Base-by-base conservation (phyloP, 2,888 invertebrate species). In the Oxystoma pomonae region DNA sequence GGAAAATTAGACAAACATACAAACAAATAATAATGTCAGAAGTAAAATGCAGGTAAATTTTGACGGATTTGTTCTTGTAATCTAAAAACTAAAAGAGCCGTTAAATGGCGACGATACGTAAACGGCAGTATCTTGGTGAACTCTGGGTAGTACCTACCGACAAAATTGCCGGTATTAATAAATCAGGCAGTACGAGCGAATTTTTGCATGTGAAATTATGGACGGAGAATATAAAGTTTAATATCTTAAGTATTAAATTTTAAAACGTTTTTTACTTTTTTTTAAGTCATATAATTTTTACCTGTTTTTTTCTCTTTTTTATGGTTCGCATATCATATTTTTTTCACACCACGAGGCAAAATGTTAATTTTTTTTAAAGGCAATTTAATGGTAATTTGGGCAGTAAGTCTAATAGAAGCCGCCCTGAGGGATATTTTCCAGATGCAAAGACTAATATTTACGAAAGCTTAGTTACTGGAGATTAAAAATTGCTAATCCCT, bases 121-220 rank as follows among this genome's bases (percentile, higher is more conserved):
- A n/a, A n/a, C n/a, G n/a, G n/a, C n/a, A n/a, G n/a, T n/a, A n/a
- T n/a, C n/a, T n/a, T n/a, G n/a, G n/a, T n/a, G n/a, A n/a, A n/a
- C n/a, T n/a, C n/a, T 35, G 35, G 12, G 35, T 35, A 35, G 5
- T 12, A 12, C 3, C 5, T 12, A 35, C 35, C 35, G 35, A 3
- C 35, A 35, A 35, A 35, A 35, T 35, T 35, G 35, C 35, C 12
- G 35, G 35, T 35, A 35, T 35, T 35, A 35, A 35, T 35, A 35
- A 35, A 35, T 35, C 35, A 35, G 35, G 35, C 12, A 35, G 35
- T 35, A 35, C 35, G 12, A 7, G 53, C 53, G 55, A 16, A 58
- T 62, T 62, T 59, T 62, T 62, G 62, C 62, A 62, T 62, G 53
- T 59, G n/a, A 61, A 61, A 62, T 62, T 62, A 51, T 57, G 5